Percentiles rank a stretch among this genome's conserved stretches.
phyloP scores from a whole-genome alignment of 2,888 invertebrate species.

The Erebia epiphron region DNA sequence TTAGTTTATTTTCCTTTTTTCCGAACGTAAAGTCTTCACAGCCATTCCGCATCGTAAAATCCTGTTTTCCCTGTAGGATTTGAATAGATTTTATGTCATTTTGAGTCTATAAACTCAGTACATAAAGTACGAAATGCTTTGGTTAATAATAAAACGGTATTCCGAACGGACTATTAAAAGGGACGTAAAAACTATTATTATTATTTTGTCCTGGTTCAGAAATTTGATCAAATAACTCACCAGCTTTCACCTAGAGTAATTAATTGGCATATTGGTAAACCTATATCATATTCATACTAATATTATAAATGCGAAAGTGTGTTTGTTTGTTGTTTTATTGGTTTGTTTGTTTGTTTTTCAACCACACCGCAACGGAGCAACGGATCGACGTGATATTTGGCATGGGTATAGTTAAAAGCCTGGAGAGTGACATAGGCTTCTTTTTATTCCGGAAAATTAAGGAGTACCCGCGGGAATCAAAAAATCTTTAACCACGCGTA shows the following conservation, averaged over 20 bases:
- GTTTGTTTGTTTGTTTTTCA: too few species aligned
- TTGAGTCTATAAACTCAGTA: conserved; percentile 12
- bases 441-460: too few species aligned
- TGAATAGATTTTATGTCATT: conserved; percentile 23
- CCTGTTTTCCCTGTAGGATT: conserved; percentile 10
- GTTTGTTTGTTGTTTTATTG: too few species aligned
- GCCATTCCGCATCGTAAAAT: conserved; percentile 18
- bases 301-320: too few species aligned
- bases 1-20: conserved; percentile 20
- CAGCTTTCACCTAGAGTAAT: not conserved
- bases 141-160: conserved; percentile 1
- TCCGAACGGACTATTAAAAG: conserved; percentile 9
- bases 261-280: too few species aligned
- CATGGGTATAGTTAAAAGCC: too few species aligned
- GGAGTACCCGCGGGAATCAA: too few species aligned
- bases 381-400: too few species aligned
- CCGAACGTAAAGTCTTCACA: conserved; percentile 17
- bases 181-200: conserved; percentile 19
- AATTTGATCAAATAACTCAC: not conserved
- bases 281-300: too few species aligned
- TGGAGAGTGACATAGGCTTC: too few species aligned
- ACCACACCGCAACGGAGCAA: too few species aligned
- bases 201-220: conserved; percentile 12
- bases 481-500: too few species aligned
- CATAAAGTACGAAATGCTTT: conserved; percentile 12